Evolutionary conservation across 2,113 vertebrate species (phyloP).

Genomic region (Perognathus longimembris): DNA sequence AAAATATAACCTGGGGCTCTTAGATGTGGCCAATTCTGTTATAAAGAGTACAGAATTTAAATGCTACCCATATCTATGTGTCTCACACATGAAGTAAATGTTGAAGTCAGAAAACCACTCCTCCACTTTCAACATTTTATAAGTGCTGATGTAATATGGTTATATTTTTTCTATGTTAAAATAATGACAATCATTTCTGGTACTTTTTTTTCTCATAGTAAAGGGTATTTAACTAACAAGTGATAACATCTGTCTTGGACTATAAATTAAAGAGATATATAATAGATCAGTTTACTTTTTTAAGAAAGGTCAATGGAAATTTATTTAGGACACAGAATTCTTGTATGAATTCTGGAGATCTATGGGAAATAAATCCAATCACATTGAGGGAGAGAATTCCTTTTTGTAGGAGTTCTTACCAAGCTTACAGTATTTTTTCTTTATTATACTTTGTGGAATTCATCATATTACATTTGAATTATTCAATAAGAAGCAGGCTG

Average conservation of each 20-base stretch:
- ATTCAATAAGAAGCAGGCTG: not conserved
- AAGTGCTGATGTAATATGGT: constrained; percentile 70
- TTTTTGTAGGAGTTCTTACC: not conserved
- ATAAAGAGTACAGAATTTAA: constrained; percentile 36
- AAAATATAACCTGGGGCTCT: constrained; percentile 22
- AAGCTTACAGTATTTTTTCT: not conserved
- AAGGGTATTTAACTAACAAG: constrained; percentile 2
- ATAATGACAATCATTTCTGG: constrained; percentile 71
- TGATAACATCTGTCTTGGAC: constrained; percentile 55
- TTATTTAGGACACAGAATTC: constrained; percentile 21
- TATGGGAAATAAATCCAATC: constrained; percentile 21
- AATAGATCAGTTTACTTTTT: constrained; percentile 5
- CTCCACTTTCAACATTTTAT: constrained; percentile 77
- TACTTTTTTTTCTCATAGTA: constrained; percentile 36
- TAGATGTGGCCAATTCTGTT: constrained; percentile 37
- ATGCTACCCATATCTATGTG: not conserved
- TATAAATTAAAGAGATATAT: constrained; percentile 60
- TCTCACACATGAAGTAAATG: constrained; percentile 50
- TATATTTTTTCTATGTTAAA: constrained; percentile 60
- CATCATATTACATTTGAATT: not conserved
- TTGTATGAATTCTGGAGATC: constrained; percentile 1
- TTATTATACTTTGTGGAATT: not conserved
- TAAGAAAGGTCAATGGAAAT: constrained; percentile 54
- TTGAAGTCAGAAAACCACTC: constrained; percentile 76
- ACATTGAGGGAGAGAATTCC: not conserved